Evolutionary conservation across 1,140 invertebrate genomes (phyloP), one percentile per base, ranked within the genome.

Genomic region (Bacillus rossius): DNA sequence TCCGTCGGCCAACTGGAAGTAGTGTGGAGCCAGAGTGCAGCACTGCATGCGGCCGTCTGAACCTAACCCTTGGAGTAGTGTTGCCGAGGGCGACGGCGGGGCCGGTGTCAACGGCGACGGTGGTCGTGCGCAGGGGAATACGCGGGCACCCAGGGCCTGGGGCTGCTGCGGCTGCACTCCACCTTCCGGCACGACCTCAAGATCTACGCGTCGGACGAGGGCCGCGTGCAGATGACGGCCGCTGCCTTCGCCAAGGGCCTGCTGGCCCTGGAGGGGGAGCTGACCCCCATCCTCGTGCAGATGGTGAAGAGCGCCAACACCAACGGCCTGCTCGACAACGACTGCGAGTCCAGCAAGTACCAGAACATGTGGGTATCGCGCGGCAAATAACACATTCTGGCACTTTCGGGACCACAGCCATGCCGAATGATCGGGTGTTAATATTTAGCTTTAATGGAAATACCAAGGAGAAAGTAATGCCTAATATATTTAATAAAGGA

Each of bases 251-350:
- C 86, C 8, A 88, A 87, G 72, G 85, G 86, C 17, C 68, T 88
- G 4, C 69, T 89, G 3, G 87, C 86, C 8, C 68, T 88, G 61
- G 86, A 88, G 73, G 87, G 87, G 19, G 85, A 89, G 70, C 70
- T 88, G n/a, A 84, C 86, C 2, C 86, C 86, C 0, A 89, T 88
- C 64, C 69, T 88, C 16, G 84, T 87, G n/a, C 87, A 89, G 68
- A 88, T 88, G 86, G 86, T 88, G 8, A 89, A 88, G 67, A 83
- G 76, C 67, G 85, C 85, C 1, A 85, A 89, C 64, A 88, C 85
- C 1, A 88, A 88, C 70, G 85, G 86, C 25, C 72, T 88, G 2
- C 69, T 88, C 19, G 86, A 88, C 63, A 85, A 87, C 67, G 85
- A 88, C 64, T 81, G 81, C 62, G 83, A 83, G 65, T 79, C 78